Base-by-base conservation (phyloP, 1,140 invertebrate species). In the Sitodiplosis mosellana region DNA sequence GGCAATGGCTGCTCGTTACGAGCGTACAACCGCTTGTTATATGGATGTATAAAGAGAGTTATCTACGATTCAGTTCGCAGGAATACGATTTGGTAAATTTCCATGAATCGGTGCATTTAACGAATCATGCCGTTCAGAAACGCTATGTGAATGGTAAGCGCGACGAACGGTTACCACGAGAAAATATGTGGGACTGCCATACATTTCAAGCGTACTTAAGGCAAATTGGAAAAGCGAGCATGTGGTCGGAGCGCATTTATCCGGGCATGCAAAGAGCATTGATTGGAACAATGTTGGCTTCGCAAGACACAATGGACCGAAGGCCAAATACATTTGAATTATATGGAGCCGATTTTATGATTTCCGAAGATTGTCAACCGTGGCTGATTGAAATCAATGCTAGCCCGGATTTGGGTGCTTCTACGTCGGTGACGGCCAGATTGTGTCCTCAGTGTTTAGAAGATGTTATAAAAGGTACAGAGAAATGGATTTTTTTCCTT, bases 351-450 rank as follows among this genome's bases (percentile, higher is more conserved):
- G 90, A 94, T 67, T 94, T 93, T 60, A 91, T 94, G 81, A 63
- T 83, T 33, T 83, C 82, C 47, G 85, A 91, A 50, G 86, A 93
- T 61, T 86, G 85, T 53, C 79, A 77, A 45, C 87, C 88, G 0
- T 93, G 88, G 87, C 67, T 94, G 0, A 86, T 96, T 52, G 91
- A 96, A 63, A 94, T 96, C 50, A 94, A 95, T 61, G 90, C 85
- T 7, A 87, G 86, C 65, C 90, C 90, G 0, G 87, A 88, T 56
- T 77, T 96, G 71, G 85, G 86, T 33, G 74, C 81, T 10, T 88
- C 83, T 1, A 93, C 89, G 0, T 84, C 79, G 49, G 86, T 94
- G 1, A 95, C 90, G 0, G 79, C 85, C 0, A 66, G 81, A 48
- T 70, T 96, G 54, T 93, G 89, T 61, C 74, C 81, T 14, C 81